These are phyloP conservation scores for Chlorodrepanis virens DNA, from an alignment of 2,113 vertebrate genomes.

Conservation along the genomic window DNA sequence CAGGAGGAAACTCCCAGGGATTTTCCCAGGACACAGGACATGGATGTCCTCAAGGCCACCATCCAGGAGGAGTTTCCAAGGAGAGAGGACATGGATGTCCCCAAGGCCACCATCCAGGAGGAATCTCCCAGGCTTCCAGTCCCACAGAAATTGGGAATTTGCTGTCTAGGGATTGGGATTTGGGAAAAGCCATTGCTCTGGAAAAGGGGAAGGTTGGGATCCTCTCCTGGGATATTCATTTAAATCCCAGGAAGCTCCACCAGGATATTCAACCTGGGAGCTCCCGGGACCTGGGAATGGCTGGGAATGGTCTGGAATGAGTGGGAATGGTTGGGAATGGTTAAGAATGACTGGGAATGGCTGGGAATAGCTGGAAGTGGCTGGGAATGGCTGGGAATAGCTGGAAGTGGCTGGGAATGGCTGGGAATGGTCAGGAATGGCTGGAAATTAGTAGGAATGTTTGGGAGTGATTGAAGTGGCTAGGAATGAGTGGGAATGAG, in stretches of 20 bases:
- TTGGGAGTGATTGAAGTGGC: fast-evolving
- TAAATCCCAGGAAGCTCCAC: not conserved
- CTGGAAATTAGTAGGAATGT: not conserved
- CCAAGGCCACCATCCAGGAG: no score
- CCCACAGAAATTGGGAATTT: not conserved
- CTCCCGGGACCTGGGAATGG: not conserved
- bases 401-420: fast-evolving
- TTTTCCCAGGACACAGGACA: no score
- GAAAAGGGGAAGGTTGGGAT: not conserved
- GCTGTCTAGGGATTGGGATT: not conserved
- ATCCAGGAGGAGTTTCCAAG: no score
- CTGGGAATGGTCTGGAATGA: not conserved
- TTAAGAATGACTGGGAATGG: no score
- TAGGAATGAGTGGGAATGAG: not conserved
- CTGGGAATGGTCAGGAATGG: no score
- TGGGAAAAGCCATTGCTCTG: not conserved
- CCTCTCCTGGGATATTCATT: not conserved
- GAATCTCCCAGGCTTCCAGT: not conserved
- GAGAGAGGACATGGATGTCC: no score
- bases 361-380: no score
- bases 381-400: no score
- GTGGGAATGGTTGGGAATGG: no score
- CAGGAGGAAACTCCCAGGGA: no score
- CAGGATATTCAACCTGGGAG: not conserved
- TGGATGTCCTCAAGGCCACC: no score